A percentile compares a stretch with the other conserved stretches of the same genome.
These are phyloP conservation scores for Fratercula arctica DNA, from an alignment of 2,797 vertebrate species.

Conservation along the genomic window DNA sequence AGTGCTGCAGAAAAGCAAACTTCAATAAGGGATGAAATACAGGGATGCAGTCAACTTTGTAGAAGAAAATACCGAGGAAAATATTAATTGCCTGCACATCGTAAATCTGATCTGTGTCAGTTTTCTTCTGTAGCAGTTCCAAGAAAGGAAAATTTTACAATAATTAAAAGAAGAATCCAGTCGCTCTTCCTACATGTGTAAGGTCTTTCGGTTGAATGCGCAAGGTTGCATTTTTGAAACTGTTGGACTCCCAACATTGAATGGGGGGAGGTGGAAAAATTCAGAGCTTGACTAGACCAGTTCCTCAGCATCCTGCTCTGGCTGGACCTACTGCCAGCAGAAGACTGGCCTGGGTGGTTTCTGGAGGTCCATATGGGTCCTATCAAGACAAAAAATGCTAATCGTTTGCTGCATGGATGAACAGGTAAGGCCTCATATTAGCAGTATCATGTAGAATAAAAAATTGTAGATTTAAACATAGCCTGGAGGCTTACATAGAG, in stretches of 20 bases:
- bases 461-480: background rate
- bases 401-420: background rate
- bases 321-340: background rate
- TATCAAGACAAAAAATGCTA: background rate
- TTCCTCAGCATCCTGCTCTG: background rate
- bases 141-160: background rate
- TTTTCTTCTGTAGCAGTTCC: rapidly evolving
- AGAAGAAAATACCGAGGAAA: background rate
- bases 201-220: background rate
- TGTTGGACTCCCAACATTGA: background rate
- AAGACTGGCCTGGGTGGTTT: background rate
- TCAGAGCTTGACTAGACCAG: background rate
- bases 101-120: background rate
- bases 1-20: background rate
- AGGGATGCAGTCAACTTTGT: background rate
- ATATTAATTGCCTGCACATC: background rate
- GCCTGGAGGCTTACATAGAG: background rate
- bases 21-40: background rate
- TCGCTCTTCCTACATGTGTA: rapidly evolving
- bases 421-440: background rate
- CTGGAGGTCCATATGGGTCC: background rate
- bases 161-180: background rate
- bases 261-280: background rate
- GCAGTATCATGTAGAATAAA: background rate
- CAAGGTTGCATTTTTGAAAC: background rate